phyloP scores from a whole-genome alignment of 1,140 invertebrate species.

The Saccostrea cuccullata region DNA sequence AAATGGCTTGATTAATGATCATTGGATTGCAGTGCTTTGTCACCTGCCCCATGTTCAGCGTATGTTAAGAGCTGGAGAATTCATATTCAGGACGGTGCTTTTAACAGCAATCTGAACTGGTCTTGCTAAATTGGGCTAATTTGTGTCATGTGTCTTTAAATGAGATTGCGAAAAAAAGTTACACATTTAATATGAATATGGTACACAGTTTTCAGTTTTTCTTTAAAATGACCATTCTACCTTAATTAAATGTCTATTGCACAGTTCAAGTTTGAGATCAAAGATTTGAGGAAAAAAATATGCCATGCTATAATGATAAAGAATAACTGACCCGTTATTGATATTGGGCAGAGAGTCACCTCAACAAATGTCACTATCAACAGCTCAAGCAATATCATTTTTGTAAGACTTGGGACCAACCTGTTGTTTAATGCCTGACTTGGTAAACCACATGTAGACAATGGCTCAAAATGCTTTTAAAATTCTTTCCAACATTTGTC shows the following conservation, averaged over 20 bases:
- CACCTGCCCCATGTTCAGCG: neutral
- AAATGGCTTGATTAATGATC: slow-evolving; percentile 37
- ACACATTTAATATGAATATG: neutral
- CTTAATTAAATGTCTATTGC: neutral
- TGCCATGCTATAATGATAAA: neutral
- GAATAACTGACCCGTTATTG: neutral
- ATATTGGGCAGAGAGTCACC: neutral
- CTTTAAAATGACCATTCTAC: too few species aligned
- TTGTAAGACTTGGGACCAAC: neutral
- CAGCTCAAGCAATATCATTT: neutral
- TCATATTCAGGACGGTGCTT: neutral
- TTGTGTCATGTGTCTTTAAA: slow-evolving; percentile 6
- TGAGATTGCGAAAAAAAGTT: neutral
- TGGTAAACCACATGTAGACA: slow-evolving; percentile 15
- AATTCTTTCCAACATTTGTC: slow-evolving; percentile 18
- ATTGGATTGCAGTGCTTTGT: slow-evolving; percentile 23
- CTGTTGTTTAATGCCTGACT: neutral
- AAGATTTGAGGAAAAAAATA: neutral
- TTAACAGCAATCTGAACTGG: neutral
- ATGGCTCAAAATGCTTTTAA: slow-evolving; percentile 13
- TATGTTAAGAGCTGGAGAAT: neutral
- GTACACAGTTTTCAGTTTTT: too few species aligned
- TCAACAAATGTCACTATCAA: slow-evolving; percentile 19
- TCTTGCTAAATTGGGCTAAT: slow-evolving; percentile 14
- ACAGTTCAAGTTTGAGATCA: neutral